Evolutionary conservation across 2,113 vertebrate species (phyloP).

Genomic region (Syrmaticus mikado): DNA sequence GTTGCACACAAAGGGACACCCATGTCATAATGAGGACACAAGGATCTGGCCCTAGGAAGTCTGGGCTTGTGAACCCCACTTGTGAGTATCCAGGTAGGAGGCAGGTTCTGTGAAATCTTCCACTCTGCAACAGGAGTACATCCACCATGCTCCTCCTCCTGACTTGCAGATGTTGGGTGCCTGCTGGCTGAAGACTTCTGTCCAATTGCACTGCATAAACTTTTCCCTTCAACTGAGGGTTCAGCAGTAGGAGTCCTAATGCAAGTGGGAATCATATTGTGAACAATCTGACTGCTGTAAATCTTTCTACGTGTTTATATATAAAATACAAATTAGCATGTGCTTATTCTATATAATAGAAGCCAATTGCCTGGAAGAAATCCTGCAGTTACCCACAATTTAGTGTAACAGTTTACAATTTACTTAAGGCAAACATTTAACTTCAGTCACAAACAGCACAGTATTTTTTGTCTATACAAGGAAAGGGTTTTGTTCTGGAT

Average conservation of each 20-base stretch:
- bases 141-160: not conserved
- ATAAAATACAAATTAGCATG: not conserved
- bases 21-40: not conserved
- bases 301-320: not conserved
- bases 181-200: not conserved
- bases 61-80: not conserved
- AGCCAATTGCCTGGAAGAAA: conserved; percentile 43
- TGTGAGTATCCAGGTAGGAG: too few species aligned
- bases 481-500: not conserved
- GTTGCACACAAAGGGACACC: not conserved
- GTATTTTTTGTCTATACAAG: not conserved
- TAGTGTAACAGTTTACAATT: not conserved
- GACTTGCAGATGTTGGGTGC: not conserved
- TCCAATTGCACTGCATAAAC: not conserved
- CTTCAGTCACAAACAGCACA: not conserved
- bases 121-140: not conserved
- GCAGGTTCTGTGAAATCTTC: not conserved
- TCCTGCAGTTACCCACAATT: not conserved
- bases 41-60: not conserved
- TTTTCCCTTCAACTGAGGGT: not conserved
- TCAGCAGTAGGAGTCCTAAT: not conserved
- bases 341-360: not conserved
- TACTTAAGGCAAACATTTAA: not conserved
- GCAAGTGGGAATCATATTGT: not conserved
- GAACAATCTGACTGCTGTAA: not conserved